phyloP scores from a whole-genome alignment of 1,140 invertebrate species.

The Drosophila melanica region DNA sequence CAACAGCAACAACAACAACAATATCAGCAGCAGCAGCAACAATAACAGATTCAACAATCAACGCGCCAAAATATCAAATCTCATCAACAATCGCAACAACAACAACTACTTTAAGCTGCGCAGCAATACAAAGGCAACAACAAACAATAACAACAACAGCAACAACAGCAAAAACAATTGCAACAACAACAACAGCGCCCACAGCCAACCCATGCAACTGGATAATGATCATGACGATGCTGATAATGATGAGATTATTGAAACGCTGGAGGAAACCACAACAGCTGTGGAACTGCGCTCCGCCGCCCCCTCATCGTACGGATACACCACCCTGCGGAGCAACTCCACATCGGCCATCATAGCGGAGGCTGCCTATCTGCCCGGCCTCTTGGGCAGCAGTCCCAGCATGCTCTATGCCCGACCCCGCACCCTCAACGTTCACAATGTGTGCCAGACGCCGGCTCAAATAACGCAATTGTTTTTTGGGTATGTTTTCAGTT shows the following conservation, averaged over 20 bases:
- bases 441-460: conserved; percentile 77
- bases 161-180: conserved; percentile 17
- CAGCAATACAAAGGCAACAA: conserved; percentile 23
- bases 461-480: conserved; percentile 79
- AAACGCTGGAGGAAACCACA: conserved; percentile 53
- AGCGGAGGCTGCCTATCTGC: conserved; percentile 47
- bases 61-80: conserved; percentile 60
- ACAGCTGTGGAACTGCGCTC: conserved; percentile 70
- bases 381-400: conserved; percentile 33
- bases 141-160: conserved; percentile 21
- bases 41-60: conserved; percentile 48
- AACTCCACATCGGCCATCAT: conserved; percentile 75
- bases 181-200: conserved; percentile 26
- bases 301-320: neutral
- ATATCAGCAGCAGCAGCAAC: conserved; percentile 39
- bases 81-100: conserved; percentile 47
- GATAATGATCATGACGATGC: conserved; percentile 2
- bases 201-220: conserved; percentile 24
- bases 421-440: conserved; percentile 77
- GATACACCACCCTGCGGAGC: conserved; percentile 68
- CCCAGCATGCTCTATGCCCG: conserved; percentile 61
- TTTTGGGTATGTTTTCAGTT: conserved; percentile 72
- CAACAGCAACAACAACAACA: conserved; percentile 29
- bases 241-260: conserved; percentile 15
- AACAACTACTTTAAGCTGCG: conserved; percentile 51